These are phyloP conservation scores for Sclerurus mexicanus DNA, from an alignment of 2,113 vertebrate genomes.

Conservation along the genomic window DNA sequence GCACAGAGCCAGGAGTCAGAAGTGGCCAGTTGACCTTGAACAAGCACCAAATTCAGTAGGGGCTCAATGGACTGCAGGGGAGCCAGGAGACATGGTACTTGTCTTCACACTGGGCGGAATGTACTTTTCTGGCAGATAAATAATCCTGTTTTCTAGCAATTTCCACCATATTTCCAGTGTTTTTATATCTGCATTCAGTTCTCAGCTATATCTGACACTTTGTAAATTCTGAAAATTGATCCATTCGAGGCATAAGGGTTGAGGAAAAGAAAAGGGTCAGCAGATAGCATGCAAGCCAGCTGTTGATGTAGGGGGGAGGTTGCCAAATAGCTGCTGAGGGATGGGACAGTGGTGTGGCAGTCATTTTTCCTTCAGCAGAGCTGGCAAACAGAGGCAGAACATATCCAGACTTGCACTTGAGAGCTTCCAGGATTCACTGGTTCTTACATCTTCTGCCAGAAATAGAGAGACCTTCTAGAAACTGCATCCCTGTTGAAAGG, in stretches of 20 bases:
- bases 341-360: conserved; percentile 30
- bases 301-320: neutral
- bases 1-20: neutral
- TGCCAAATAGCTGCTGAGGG: conserved; percentile 47
- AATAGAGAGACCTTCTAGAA: conserved; percentile 39
- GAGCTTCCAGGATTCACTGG: conserved; percentile 29
- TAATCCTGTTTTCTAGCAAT: neutral
- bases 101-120: fast-evolving
- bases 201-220: neutral
- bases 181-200: neutral
- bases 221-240: neutral
- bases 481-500: neutral
- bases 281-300: neutral
- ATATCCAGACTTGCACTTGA: conserved; percentile 33
- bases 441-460: conserved; percentile 30
- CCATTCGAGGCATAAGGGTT: neutral
- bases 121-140: neutral
- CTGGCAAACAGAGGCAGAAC: neutral
- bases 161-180: neutral
- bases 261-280: neutral
- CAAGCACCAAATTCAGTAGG: neutral
- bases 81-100: neutral
- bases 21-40: neutral
- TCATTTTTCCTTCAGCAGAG: conserved; percentile 31
- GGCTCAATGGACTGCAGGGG: neutral